Percentiles rank a stretch among this genome's conserved stretches.
Conservation (phyloP, 2,797 vertebrate genomes). For the Bucorvus abyssinicus region DNA sequence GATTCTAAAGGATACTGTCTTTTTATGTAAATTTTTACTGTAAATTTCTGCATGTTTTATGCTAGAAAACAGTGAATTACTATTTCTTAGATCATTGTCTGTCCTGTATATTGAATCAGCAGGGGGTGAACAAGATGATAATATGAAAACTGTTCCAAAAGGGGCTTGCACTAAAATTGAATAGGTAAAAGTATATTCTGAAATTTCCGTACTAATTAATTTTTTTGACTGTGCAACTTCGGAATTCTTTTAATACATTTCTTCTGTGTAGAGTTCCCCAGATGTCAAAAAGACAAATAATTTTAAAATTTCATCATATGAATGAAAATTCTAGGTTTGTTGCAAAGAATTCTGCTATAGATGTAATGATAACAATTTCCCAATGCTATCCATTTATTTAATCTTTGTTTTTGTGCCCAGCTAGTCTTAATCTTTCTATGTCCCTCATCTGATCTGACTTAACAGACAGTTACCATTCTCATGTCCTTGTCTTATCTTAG, state of each 20-base stretch:
- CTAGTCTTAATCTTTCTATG: not conserved
- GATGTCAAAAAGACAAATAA: not conserved
- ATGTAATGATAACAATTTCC: not conserved
- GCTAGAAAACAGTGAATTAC: not conserved
- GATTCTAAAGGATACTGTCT: not conserved
- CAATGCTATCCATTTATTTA: not conserved
- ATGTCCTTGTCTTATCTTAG: not conserved
- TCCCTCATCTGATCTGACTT: not conserved
- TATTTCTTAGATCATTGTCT: not conserved
- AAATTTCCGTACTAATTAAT: not conserved
- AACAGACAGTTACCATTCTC: not conserved
- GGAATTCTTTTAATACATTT: not conserved
- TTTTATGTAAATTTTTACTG: not conserved
- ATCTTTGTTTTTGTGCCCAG: not conserved
- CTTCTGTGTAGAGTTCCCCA: not conserved
- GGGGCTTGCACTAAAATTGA: not conserved
- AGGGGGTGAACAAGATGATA: not conserved
- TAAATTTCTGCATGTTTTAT: not conserved
- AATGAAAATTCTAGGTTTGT: not conserved
- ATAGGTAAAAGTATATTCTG: not conserved
- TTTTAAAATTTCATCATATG: not conserved
- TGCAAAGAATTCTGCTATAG: not conserved
- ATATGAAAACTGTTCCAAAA: not conserved
- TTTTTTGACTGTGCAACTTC: not conserved
- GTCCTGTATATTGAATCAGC: not conserved